phyloP scores from a whole-genome alignment of 2,797 vertebrate genomes.

The Periparus ater region DNA sequence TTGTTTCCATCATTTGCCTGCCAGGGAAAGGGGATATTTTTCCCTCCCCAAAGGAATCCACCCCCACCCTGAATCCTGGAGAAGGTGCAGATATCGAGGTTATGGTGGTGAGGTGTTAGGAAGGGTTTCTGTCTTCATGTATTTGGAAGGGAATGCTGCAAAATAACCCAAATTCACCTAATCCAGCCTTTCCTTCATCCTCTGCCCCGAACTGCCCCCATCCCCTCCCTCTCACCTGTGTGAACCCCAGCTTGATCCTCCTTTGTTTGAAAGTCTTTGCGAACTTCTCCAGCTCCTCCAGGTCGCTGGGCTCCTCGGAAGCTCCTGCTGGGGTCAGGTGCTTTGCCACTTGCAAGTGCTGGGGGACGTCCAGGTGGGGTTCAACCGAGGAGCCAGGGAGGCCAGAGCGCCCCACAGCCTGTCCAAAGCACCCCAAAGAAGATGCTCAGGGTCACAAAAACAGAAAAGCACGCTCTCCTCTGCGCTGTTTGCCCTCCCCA shows the following conservation, averaged over 20 bases:
- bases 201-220: neutral
- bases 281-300: constrained; percentile 97
- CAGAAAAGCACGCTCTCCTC: fast-evolving
- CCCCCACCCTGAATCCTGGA: neutral
- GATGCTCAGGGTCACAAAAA: neutral
- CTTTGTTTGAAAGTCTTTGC: constrained; percentile 98
- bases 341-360: constrained; percentile 90
- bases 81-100: neutral
- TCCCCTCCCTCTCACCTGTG: constrained; percentile 80
- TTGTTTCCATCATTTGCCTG: neutral
- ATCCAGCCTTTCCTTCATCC: neutral
- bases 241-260: constrained; percentile 97
- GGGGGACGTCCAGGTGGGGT: constrained; percentile 87
- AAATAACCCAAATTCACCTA: neutral
- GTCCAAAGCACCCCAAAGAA: neutral
- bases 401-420: constrained; percentile 89
- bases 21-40: neutral
- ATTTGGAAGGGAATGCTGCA: neutral
- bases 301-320: constrained; percentile 91
- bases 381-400: constrained; percentile 88
- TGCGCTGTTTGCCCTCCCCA: fast-evolving
- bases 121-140: neutral
- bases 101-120: neutral
- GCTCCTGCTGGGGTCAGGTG: constrained; percentile 80
- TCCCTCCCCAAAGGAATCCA: neutral